Conservation (phyloP, 1,140 invertebrate species). For the Drosophila pachea region DNA sequence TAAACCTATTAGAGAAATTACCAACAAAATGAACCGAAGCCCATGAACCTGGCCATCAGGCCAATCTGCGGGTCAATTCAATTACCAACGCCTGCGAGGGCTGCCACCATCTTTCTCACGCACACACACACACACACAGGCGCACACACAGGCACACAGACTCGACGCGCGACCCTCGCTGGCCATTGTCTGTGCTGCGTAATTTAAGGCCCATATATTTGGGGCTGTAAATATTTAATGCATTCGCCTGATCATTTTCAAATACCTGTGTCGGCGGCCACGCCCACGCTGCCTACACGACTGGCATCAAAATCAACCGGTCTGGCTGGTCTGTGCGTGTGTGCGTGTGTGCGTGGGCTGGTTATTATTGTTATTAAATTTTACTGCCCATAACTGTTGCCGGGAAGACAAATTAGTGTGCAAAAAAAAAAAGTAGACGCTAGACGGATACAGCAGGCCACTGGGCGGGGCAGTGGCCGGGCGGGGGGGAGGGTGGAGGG, state of each 20-base stretch:
- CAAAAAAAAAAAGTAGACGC: not conserved
- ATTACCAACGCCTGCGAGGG: slow-evolving; percentile 51
- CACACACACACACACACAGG: too few species aligned
- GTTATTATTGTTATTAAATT: slow-evolving; percentile 77
- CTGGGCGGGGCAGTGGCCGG: not conserved
- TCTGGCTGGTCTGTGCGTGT: too few species aligned
- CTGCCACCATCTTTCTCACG: too few species aligned
- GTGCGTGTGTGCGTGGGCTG: slow-evolving; percentile 30
- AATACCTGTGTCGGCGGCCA: slow-evolving; percentile 39
- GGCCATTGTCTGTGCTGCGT: slow-evolving; percentile 34
- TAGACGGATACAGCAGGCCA: not conserved
- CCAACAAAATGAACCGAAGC: slow-evolving; percentile 67
- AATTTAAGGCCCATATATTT: slow-evolving; percentile 64
- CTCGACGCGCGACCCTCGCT: slow-evolving; percentile 19
- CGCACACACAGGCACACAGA: too few species aligned
- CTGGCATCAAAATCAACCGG: slow-evolving; percentile 57
- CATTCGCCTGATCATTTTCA: slow-evolving; percentile 57
- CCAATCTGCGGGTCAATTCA: slow-evolving; percentile 62
- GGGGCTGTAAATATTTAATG: slow-evolving; percentile 74
- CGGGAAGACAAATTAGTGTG: slow-evolving; percentile 57
- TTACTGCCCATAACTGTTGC: slow-evolving; percentile 73
- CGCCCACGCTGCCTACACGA: slow-evolving; percentile 18
- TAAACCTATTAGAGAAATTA: slow-evolving; percentile 76
- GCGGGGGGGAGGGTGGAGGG: not conserved
- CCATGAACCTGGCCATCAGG: slow-evolving; percentile 30